A percentile compares a stretch with the other conserved stretches of the same genome.
Conservation (phyloP, 53 echinoderm and acorn worm species). For the Actinopyga echinites region DNA sequence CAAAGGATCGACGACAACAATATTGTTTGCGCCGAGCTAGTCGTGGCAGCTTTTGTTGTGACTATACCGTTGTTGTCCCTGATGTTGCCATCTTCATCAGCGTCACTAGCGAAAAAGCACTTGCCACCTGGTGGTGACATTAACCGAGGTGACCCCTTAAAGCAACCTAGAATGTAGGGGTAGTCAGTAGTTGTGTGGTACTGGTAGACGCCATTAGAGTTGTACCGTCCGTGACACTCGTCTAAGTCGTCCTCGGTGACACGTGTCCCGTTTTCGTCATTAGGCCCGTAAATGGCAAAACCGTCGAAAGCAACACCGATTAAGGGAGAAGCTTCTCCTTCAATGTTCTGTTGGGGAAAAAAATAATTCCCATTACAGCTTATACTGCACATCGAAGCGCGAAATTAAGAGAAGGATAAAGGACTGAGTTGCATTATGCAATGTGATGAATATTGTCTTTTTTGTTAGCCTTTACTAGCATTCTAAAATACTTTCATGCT, state of each 20-base stretch:
- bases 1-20: too few relatives aligned
- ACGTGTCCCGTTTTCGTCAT: constrained; percentile 68
- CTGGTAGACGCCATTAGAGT: constrained; percentile 69
- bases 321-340: constrained; percentile 48
- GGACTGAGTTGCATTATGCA: too few relatives aligned
- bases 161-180: constrained; percentile 79
- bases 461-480: too few relatives aligned
- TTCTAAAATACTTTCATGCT: too few relatives aligned
- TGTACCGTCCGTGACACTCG: constrained; percentile 72
- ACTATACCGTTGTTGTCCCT: background rate
- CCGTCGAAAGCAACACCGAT: constrained; percentile 86
- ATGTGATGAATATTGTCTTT: too few relatives aligned
- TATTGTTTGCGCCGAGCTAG: too few relatives aligned
- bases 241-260: constrained; percentile 72
- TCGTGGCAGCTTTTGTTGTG: background rate
- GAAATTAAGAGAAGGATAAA: too few relatives aligned
- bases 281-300: constrained; percentile 86
- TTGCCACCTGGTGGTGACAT: background rate
- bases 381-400: too few relatives aligned
- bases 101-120: constrained; percentile 37
- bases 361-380: too few relatives aligned
- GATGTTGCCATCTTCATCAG: constrained; percentile 29
- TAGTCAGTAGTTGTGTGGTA: constrained; percentile 89
- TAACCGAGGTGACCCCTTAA: constrained; percentile 11
- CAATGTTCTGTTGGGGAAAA: background rate